phyloP scores from a whole-genome alignment of 2,797 vertebrate species.

The Sebastes hubbsi region DNA sequence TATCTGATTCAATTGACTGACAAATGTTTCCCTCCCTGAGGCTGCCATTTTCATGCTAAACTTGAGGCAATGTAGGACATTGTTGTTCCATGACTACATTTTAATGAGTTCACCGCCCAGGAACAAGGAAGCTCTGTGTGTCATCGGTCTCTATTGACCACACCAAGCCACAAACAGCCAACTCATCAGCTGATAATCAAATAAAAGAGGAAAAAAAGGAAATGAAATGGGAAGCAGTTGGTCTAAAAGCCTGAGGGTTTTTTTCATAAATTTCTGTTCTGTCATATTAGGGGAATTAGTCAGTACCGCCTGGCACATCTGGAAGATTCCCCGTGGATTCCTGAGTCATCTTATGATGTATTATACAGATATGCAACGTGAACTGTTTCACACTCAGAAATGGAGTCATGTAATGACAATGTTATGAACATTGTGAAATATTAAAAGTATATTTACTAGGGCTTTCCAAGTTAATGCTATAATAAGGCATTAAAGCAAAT shows the following conservation, averaged over 20 bases:
- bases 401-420: neutral
- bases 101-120: neutral
- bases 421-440: neutral
- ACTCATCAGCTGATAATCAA: conserved; percentile 31
- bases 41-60: neutral
- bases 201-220: neutral
- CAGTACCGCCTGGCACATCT: neutral
- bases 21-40: conserved; percentile 2
- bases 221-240: conserved; percentile 21
- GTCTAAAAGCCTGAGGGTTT: neutral
- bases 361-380: neutral
- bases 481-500: no score
- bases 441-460: neutral
- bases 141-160: conserved; percentile 35
- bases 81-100: conserved; percentile 8
- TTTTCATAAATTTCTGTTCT: neutral
- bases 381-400: neutral
- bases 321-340: conserved; percentile 1
- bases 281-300: conserved; percentile 19
- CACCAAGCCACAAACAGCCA: neutral
- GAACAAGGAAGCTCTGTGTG: conserved; percentile 22
- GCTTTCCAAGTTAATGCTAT: no score
- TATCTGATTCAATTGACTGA: conserved; percentile 10
- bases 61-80: neutral
- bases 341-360: neutral